phyloP scores from a whole-genome alignment of 23 tunicate genomes.

The Corella eumyota region DNA sequence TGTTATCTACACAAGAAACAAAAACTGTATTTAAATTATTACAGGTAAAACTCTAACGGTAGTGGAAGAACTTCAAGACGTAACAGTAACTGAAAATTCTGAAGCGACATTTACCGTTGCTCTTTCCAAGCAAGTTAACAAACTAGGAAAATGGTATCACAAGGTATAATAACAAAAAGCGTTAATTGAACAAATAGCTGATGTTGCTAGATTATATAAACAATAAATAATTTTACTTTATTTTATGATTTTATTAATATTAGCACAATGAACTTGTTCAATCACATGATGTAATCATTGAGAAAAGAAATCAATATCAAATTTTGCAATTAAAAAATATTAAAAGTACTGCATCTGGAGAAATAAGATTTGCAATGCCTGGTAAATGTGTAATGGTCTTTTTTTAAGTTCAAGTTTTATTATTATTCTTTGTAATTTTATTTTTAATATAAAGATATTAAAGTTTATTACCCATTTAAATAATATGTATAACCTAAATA shows the following conservation, averaged over 20 bases:
- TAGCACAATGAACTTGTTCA: slow-evolving; percentile 10
- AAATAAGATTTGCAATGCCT: slow-evolving; percentile 17
- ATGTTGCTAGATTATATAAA: not conserved
- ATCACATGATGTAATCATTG: slow-evolving; percentile 30
- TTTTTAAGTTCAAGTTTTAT: not conserved
- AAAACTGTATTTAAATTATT: too few relatives aligned
- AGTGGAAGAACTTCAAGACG: slow-evolving; percentile 10
- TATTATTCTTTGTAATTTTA: not conserved
- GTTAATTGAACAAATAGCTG: too few relatives aligned
- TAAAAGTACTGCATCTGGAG: slow-evolving; percentile 26
- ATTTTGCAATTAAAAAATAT: slow-evolving; percentile 25
- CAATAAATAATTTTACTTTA: not conserved
- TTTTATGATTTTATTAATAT: not conserved
- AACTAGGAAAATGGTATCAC: slow-evolving; percentile 32
- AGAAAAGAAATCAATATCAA: slow-evolving; percentile 27
- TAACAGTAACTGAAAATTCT: slow-evolving; percentile 31
- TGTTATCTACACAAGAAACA: too few relatives aligned
- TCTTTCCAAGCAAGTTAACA: slow-evolving; percentile 19
- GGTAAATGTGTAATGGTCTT: not conserved
- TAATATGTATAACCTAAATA: not conserved
- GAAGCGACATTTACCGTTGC: slow-evolving; percentile 41
- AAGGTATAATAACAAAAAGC: slow-evolving; percentile 13
- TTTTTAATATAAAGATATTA: not conserved
- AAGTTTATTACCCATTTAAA: not conserved
- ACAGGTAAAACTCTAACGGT: not conserved